Percentiles rank a stretch among this genome's conserved stretches.
These are phyloP conservation scores for Andrena flavipes DNA, from an alignment of 2,888 invertebrate genomes.

Conservation along the genomic window DNA sequence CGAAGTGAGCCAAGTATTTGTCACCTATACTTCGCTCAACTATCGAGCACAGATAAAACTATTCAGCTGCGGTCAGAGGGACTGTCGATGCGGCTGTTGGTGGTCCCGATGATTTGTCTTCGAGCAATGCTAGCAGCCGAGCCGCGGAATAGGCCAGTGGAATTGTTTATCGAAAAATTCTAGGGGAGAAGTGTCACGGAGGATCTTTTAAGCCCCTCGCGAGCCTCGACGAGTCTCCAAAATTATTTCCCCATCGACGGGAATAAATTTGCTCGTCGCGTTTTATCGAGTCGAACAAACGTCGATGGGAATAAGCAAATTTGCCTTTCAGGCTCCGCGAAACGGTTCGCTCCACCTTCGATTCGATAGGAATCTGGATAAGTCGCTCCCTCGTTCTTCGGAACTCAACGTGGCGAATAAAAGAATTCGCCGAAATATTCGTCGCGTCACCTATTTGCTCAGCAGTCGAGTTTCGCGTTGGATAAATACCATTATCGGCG, in stretches of 20 bases:
- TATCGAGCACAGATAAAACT: slow-evolving; percentile 39
- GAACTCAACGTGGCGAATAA: no score
- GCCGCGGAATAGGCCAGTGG: neutral
- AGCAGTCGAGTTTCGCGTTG: no score
- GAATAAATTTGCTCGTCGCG: neutral
- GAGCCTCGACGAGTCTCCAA: neutral
- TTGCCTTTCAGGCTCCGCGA: neutral
- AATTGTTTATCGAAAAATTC: neutral
- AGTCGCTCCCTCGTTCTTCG: no score
- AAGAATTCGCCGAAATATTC: no score
- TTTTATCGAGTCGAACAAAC: neutral
- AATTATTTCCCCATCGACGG: no score
- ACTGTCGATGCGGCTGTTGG: neutral
- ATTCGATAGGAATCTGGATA: no score
- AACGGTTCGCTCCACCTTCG: no score
- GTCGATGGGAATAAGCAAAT: slow-evolving; percentile 7
- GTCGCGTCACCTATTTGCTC: no score
- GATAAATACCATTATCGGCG: no score
- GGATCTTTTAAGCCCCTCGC: no score
- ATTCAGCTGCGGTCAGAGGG: slow-evolving; percentile 13
- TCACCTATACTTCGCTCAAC: neutral
- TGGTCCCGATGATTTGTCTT: slow-evolving; percentile 2
- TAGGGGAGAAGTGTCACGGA: no score
- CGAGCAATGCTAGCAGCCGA: neutral
- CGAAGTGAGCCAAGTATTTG: slow-evolving; percentile 28